Conservation (phyloP, 2,113 vertebrate species). For the Neotoma lepida region DNA sequence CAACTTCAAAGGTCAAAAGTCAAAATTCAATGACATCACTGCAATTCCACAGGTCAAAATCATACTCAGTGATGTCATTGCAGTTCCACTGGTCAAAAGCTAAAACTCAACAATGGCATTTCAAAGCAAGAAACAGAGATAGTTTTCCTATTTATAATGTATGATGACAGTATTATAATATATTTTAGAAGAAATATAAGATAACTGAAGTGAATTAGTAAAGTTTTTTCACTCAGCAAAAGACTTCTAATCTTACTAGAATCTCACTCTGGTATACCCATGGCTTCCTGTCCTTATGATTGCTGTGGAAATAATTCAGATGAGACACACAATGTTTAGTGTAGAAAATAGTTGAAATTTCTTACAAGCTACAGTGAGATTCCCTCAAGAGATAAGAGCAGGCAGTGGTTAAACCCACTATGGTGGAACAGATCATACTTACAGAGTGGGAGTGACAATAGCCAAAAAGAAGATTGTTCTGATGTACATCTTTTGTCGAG, state of each 20-base stretch:
- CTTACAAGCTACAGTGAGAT: neutral
- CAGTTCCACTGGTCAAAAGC: neutral
- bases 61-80: too few relatives aligned
- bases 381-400: neutral
- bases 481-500: too few relatives aligned
- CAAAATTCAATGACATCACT: neutral
- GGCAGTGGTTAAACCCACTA: neutral
- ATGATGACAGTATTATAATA: neutral
- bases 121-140: neutral
- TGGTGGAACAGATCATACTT: too few relatives aligned
- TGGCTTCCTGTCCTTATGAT: neutral
- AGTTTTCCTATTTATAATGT: neutral
- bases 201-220: neutral
- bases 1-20: neutral
- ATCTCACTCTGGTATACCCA: neutral
- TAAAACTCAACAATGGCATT: neutral
- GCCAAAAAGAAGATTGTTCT: neutral
- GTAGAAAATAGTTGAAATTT: neutral
- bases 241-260: neutral
- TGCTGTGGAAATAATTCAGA: too few relatives aligned
- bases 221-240: neutral
- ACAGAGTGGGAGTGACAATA: neutral
- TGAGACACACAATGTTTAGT: neutral
- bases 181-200: slow-evolving; percentile 21
- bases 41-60: neutral